Evolutionary conservation across 2,888 invertebrate species (phyloP).

Genomic region (Pyrrhopygopsis socrates): DNA sequence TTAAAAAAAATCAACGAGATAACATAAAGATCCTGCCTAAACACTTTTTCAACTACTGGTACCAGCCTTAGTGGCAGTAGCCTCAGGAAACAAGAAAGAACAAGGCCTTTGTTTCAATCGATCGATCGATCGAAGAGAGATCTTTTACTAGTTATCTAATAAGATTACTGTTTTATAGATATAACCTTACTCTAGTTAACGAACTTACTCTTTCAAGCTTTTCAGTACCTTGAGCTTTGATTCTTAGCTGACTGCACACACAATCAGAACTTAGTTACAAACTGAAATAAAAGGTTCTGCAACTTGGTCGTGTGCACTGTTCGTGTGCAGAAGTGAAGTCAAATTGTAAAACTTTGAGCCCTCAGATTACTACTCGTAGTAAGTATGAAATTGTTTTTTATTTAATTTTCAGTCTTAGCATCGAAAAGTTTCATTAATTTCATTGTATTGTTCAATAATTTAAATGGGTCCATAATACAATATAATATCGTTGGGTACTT

Average conservation of each 20-base stretch:
- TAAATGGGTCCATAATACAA: background rate
- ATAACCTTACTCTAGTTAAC: no score
- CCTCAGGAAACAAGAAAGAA: no score
- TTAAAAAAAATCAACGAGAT: no score
- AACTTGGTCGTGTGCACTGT: slow-evolving; percentile 23
- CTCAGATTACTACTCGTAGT: slow-evolving; percentile 3
- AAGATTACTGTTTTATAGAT: background rate
- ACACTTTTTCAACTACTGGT: no score
- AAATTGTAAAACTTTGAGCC: slow-evolving; percentile 26
- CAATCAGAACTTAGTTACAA: slow-evolving; percentile 34
- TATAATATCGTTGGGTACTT: background rate
- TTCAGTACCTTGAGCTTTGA: slow-evolving; percentile 4
- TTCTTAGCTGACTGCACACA: slow-evolving; percentile 36
- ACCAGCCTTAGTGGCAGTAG: no score
- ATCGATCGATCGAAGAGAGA: no score
- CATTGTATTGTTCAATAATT: background rate
- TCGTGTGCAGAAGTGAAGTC: slow-evolving; percentile 7
- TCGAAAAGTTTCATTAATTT: background rate
- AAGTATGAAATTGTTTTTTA: background rate
- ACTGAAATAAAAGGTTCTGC: slow-evolving; percentile 40
- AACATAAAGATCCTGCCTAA: no score
- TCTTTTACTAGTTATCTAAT: no score
- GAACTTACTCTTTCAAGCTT: background rate
- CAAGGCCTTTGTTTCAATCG: no score
- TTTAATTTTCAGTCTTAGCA: background rate